Conservation (phyloP, 2,113 vertebrate species). For the Chroicocephalus ridibundus region DNA sequence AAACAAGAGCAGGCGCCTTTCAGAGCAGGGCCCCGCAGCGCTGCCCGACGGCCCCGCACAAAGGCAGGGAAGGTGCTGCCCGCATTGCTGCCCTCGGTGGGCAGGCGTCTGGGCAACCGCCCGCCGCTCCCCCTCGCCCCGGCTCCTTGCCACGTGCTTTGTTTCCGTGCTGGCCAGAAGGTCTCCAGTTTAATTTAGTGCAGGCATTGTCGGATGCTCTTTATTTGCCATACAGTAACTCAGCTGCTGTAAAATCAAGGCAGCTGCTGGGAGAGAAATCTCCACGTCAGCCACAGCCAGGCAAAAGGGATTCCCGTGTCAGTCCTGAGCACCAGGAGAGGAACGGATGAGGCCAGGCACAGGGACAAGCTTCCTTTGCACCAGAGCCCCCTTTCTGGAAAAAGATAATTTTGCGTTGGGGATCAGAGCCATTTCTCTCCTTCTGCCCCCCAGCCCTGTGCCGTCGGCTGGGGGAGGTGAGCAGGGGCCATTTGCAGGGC, state of each 20-base stretch:
- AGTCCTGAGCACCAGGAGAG: neutral
- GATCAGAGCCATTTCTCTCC: neutral
- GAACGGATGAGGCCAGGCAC: no score
- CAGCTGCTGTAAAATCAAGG: neutral
- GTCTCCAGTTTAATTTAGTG: neutral
- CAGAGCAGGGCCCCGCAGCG: neutral
- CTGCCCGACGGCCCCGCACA: neutral
- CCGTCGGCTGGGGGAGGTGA: fast-evolving
- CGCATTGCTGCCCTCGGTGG: constrained; percentile 12
- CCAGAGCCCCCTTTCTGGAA: neutral
- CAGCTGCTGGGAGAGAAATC: neutral
- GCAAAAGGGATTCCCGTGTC: neutral
- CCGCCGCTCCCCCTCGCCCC: neutral
- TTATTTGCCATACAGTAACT: neutral
- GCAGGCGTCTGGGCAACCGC: neutral
- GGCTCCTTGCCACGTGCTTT: neutral
- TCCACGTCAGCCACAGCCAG: fast-evolving
- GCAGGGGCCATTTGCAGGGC: fast-evolving
- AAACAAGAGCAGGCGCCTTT: constrained; percentile 41
- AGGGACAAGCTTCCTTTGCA: neutral
- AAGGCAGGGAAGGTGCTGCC: constrained; percentile 11
- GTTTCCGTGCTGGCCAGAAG: neutral
- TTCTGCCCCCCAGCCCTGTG: fast-evolving
- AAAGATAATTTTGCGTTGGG: neutral
- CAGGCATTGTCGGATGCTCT: neutral